A percentile compares a stretch with the other conserved stretches of the same genome.
These are phyloP conservation scores for Phyllotis vaccarum DNA, from an alignment of 2,797 vertebrate species.

Conservation along the genomic window DNA sequence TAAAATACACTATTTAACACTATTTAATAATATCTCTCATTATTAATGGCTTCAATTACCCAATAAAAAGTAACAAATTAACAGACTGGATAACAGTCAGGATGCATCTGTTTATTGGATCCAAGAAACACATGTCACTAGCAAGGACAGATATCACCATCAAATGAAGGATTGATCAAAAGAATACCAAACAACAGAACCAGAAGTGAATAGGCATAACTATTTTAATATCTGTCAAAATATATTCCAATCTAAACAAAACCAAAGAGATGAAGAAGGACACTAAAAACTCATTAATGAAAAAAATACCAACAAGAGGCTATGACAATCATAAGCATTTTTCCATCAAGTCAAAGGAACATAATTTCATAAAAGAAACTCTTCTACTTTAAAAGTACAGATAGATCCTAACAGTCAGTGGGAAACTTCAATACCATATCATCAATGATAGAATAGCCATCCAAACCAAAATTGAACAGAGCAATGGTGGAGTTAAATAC, in stretches of 20 bases:
- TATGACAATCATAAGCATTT: background rate
- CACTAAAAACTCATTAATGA: background rate
- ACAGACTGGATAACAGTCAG: background rate
- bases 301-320: background rate
- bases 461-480: background rate
- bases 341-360: background rate
- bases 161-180: background rate
- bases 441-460: background rate
- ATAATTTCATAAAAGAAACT: background rate
- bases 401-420: background rate
- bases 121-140: background rate
- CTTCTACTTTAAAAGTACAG: background rate
- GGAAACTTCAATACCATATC: background rate
- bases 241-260: background rate
- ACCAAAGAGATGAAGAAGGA: too few relatives aligned
- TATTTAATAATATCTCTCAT: background rate
- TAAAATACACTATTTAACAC: too few relatives aligned
- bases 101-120: background rate
- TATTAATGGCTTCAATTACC: background rate
- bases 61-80: background rate
- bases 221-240: background rate
- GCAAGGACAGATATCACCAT: background rate
- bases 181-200: background rate
- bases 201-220: background rate
- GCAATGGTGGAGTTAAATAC: background rate